Conservation (phyloP, 2,888 invertebrate species). For the Drosophila silvestris region DNA sequence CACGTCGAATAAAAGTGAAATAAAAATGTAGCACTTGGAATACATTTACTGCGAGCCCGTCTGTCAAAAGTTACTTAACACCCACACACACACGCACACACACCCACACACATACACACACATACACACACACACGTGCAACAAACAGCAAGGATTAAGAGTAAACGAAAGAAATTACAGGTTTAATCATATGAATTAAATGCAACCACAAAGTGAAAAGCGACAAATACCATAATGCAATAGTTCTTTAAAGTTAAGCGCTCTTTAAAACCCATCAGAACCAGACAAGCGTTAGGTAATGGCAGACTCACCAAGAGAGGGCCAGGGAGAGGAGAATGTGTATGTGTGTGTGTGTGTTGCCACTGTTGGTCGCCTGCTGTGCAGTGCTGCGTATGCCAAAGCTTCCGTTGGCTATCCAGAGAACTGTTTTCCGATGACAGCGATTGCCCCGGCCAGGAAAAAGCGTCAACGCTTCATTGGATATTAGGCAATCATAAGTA, state of each 20-base stretch:
- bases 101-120: neutral
- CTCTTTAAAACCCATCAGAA: slow-evolving; percentile 38
- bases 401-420: slow-evolving; percentile 56
- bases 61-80: slow-evolving; percentile 52
- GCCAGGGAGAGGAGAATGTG: neutral
- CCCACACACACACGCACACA: slow-evolving; percentile 18
- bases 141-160: slow-evolving; percentile 48
- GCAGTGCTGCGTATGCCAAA: slow-evolving; percentile 39
- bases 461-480: slow-evolving; percentile 63
- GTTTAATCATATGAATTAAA: slow-evolving; percentile 61
- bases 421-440: slow-evolving; percentile 56
- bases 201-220: slow-evolving; percentile 20
- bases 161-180: slow-evolving; percentile 58
- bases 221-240: slow-evolving; percentile 10
- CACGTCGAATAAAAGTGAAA: slow-evolving; percentile 64
- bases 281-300: slow-evolving; percentile 4
- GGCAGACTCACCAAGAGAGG: neutral
- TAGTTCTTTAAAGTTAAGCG: slow-evolving; percentile 37
- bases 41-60: slow-evolving; percentile 49
- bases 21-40: slow-evolving; percentile 50
- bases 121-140: slow-evolving; percentile 1
- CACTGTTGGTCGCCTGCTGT: slow-evolving; percentile 26
- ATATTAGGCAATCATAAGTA: slow-evolving; percentile 66
- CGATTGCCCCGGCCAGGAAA: slow-evolving; percentile 47
- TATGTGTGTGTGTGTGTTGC: neutral